phyloP scores from a whole-genome alignment of 2,113 vertebrate species.

The Neopipo cinnamomea region DNA sequence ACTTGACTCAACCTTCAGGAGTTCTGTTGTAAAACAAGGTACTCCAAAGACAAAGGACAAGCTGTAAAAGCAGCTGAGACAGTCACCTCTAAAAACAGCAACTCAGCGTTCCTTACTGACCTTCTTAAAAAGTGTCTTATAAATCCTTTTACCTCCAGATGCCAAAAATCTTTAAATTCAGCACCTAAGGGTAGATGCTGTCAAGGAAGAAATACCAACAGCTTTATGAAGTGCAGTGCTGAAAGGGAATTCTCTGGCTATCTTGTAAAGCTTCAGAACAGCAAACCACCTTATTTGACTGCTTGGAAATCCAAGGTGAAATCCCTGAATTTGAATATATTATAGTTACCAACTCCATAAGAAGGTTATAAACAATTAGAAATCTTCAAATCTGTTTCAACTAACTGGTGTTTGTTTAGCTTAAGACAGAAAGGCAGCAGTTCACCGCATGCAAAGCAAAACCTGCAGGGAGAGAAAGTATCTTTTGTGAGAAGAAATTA shows the following conservation, averaged over 20 bases:
- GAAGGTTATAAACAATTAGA: neutral
- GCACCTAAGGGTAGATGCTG: neutral
- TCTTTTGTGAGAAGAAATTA: neutral
- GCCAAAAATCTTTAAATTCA: slow-evolving; percentile 2
- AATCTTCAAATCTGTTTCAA: neutral
- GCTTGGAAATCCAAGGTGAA: neutral
- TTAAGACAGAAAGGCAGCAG: neutral
- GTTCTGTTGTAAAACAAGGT: neutral
- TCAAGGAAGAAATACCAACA: neutral
- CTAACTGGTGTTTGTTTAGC: neutral
- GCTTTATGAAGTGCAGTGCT: neutral
- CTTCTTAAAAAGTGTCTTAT: neutral
- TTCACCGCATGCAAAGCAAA: neutral
- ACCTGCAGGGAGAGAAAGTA: neutral
- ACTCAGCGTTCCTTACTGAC: neutral
- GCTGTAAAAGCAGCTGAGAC: neutral
- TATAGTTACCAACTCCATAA: neutral
- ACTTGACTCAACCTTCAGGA: slow-evolving; percentile 20
- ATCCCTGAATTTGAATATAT: neutral
- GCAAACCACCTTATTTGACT: neutral
- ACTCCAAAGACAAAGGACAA: neutral
- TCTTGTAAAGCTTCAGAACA: neutral
- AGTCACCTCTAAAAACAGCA: neutral
- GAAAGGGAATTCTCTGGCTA: neutral
- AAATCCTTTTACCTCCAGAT: neutral